phyloP scores from a whole-genome alignment of 2,797 vertebrate genomes.

The Apogon hyalosoma region DNA sequence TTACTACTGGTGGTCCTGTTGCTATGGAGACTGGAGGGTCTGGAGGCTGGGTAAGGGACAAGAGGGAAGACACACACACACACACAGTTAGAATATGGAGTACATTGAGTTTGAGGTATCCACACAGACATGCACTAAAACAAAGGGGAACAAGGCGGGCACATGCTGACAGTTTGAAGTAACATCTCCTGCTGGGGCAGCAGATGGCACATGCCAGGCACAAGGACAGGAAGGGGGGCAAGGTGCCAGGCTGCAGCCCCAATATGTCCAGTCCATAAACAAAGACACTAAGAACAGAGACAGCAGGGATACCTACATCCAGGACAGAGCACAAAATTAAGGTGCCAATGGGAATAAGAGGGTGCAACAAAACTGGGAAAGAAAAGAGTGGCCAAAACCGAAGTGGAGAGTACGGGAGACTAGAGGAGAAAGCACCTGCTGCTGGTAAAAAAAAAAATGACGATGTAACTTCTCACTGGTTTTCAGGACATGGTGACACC shows the following conservation, averaged over 20 bases:
- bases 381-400: background rate
- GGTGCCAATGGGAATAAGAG: constrained; percentile 30
- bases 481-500: constrained; percentile 38
- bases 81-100: constrained; percentile 53
- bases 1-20: constrained; percentile 95
- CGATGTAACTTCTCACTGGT: constrained; percentile 38
- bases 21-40: constrained; percentile 96
- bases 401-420: background rate
- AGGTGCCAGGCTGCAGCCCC: constrained; percentile 71
- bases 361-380: constrained; percentile 24
- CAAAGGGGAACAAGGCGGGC: constrained; percentile 28
- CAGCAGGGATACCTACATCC: background rate
- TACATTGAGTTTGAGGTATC: constrained; percentile 36
- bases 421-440: background rate
- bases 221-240: constrained; percentile 78
- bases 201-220: constrained; percentile 80
- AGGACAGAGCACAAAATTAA: background rate
- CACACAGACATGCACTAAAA: constrained; percentile 53
- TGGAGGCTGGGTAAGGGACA: constrained; percentile 85
- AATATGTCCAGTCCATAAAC: constrained; percentile 79
- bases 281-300: constrained; percentile 45
- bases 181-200: constrained; percentile 77
- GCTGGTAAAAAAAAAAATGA: constrained; percentile 29
- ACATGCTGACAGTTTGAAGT: constrained; percentile 65
- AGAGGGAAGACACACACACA: constrained; percentile 52